Conservation (phyloP, 2,888 invertebrate species). For the Koerneria pararmatus region DNA sequence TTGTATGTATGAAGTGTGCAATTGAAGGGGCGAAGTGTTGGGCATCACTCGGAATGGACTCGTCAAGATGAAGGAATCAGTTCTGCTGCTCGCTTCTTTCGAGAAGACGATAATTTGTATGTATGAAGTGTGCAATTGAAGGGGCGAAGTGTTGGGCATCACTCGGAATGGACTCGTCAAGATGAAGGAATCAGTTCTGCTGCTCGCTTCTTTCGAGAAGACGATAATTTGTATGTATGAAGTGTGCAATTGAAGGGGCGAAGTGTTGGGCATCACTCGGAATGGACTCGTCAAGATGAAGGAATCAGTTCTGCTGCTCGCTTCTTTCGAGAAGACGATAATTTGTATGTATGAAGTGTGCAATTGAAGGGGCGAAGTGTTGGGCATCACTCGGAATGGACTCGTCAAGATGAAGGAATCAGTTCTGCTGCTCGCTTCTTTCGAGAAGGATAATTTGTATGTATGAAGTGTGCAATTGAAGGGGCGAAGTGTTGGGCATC, state of each 20-base stretch:
- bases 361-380: slow-evolving; percentile 75
- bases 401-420: slow-evolving; percentile 98
- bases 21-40: slow-evolving; percentile 77
- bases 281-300: slow-evolving; percentile 97
- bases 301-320: slow-evolving; percentile 93
- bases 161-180: slow-evolving; percentile 92
- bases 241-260: slow-evolving; percentile 72
- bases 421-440: slow-evolving; percentile 94
- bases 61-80: slow-evolving; percentile 97
- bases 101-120: slow-evolving; percentile 97
- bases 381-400: slow-evolving; percentile 94
- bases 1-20: background rate
- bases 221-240: slow-evolving; percentile 97
- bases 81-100: slow-evolving; percentile 95
- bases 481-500: slow-evolving; percentile 92
- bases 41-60: slow-evolving; percentile 95
- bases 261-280: slow-evolving; percentile 93
- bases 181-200: slow-evolving; percentile 97
- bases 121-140: slow-evolving; percentile 75
- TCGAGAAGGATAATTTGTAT: too few species aligned
- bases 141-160: slow-evolving; percentile 92
- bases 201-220: slow-evolving; percentile 97
- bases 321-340: slow-evolving; percentile 97
- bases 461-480: slow-evolving; percentile 28
- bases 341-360: slow-evolving; percentile 94